Conservation (phyloP, 2,797 vertebrate species). For the Epinephelus awoara region DNA sequence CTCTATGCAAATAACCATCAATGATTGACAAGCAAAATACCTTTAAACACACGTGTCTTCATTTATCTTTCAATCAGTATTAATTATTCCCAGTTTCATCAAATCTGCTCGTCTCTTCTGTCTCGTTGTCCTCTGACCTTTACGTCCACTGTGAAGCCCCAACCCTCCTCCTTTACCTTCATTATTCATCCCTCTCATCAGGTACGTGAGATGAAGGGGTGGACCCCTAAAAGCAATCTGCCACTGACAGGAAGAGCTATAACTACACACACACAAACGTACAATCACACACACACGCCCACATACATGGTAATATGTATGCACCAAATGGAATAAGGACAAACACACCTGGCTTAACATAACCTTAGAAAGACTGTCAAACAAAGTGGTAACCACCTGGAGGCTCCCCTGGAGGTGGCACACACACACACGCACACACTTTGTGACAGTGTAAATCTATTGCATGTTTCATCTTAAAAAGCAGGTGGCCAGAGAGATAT, state of each 20-base stretch:
- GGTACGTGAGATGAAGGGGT: slow-evolving; percentile 37
- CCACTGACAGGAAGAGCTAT: slow-evolving; percentile 48
- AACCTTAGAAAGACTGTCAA: slow-evolving; percentile 35
- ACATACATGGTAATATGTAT: slow-evolving; percentile 5
- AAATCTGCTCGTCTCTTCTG: slow-evolving; percentile 8
- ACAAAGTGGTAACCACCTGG: slow-evolving; percentile 48
- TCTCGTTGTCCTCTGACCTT: slow-evolving; percentile 26
- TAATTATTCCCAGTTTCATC: slow-evolving; percentile 4
- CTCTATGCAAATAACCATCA: not conserved
- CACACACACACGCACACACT: slow-evolving; percentile 8
- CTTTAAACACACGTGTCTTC: slow-evolving; percentile 1
- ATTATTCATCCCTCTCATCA: slow-evolving; percentile 43
- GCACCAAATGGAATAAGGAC: slow-evolving; percentile 7
- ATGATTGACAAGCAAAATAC: slow-evolving; percentile 8
- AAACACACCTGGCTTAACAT: slow-evolving; percentile 37
- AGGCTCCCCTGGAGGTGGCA: slow-evolving; percentile 13
- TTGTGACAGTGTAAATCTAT: slow-evolving; percentile 21
- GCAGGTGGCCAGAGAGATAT: slow-evolving; percentile 56
- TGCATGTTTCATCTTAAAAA: slow-evolving; percentile 45
- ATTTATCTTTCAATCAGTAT: slow-evolving; percentile 21
- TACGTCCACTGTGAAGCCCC: not conserved
- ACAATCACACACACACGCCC: not conserved
- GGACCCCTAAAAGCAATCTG: slow-evolving; percentile 47
- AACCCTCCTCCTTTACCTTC: slow-evolving; percentile 23
- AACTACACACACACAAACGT: slow-evolving; percentile 6